Evolutionary conservation across 1,140 invertebrate genomes (phyloP), one percentile per base, ranked within the genome.

Genomic region (Lanistes nyassanus): DNA sequence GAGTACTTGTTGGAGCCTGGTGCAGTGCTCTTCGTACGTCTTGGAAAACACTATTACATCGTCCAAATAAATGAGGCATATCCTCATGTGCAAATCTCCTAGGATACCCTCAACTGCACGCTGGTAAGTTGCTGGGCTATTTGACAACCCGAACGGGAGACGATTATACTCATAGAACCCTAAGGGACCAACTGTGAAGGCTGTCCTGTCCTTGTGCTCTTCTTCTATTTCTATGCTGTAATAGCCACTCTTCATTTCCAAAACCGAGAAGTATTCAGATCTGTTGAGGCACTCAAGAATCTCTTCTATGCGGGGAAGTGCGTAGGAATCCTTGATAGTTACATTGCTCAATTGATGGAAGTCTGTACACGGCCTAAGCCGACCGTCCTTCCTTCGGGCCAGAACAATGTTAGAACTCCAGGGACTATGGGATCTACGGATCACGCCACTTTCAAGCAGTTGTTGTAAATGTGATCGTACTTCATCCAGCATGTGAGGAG

Each of bases 271-370:
- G 36, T 37, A 68, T 19, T 34, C 21, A 11, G 23, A 29, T 19
- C 66, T 36, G 11, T 21, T 29, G 16, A 68, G 36, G 36, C 66
- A 68, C 26, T 68, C 66, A 29, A 68, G 36, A 16, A 68, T 21
- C 19, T 68, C 66, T 36, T 68, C 66, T 13, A 68, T 39, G 19
- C 66, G 29, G 21, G 66, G 66, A 11, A 68, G 29, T 9, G 66
- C 66, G 39, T 68, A 68, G 23, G 66, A 68, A 29, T 68, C 29
- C 36, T 68, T 68, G 19, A 68, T 39, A 36, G 66, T 68, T 2
- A 26, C 19, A 36, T 68, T 68, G 66, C 39, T 68, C 29, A 68
- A 29, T 36, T 68, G 66, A 19, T 36, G 11, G 36, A 68, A 68
- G 36, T 2, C 0, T 31, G 39, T 68, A 29, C 66, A 68, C 66